Evolutionary conservation across 2,888 invertebrate genomes (phyloP).

Genomic region (Leptarthrus brevirostris): DNA sequence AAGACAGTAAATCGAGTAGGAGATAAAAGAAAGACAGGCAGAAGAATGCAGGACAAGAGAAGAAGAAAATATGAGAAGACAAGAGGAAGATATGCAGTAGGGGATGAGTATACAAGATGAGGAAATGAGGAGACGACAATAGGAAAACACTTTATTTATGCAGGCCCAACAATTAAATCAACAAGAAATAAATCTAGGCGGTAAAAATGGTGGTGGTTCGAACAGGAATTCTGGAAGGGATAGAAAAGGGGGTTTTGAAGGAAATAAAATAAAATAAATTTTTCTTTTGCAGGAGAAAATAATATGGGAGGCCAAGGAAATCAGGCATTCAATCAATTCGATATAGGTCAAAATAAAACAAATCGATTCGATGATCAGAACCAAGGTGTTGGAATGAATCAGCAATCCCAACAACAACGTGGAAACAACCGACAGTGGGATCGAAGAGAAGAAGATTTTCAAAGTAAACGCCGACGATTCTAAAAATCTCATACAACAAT

Average conservation of each 20-base stretch:
- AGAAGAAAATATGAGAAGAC: slow-evolving; percentile 74
- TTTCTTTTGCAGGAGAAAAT: slow-evolving; percentile 49
- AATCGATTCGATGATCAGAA: slow-evolving; percentile 58
- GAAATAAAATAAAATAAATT: slow-evolving; percentile 58
- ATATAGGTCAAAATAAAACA: slow-evolving; percentile 62
- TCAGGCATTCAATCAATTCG: slow-evolving; percentile 57
- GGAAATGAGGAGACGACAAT: slow-evolving; percentile 84
- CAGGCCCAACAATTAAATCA: slow-evolving; percentile 78
- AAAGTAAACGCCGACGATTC: slow-evolving; percentile 65
- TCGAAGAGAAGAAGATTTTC: slow-evolving; percentile 56
- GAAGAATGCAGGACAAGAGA: slow-evolving; percentile 81
- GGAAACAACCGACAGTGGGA: slow-evolving; percentile 52
- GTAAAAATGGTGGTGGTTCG: too few species aligned
- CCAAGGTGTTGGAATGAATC: slow-evolving; percentile 61
- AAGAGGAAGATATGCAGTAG: slow-evolving; percentile 81
- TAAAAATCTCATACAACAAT: slow-evolving; percentile 56
- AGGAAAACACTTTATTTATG: slow-evolving; percentile 88
- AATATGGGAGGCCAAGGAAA: slow-evolving; percentile 54
- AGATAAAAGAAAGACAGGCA: slow-evolving; percentile 82
- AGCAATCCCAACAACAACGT: slow-evolving; percentile 54
- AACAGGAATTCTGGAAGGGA: slow-evolving; percentile 51
- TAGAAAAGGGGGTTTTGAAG: slow-evolving; percentile 50
- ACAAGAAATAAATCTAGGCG: slow-evolving; percentile 74
- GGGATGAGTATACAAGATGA: slow-evolving; percentile 86
- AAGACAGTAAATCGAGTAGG: slow-evolving; percentile 85